Conservation (phyloP, 1,140 invertebrate genomes). For the Leptinotarsa defecta region DNA sequence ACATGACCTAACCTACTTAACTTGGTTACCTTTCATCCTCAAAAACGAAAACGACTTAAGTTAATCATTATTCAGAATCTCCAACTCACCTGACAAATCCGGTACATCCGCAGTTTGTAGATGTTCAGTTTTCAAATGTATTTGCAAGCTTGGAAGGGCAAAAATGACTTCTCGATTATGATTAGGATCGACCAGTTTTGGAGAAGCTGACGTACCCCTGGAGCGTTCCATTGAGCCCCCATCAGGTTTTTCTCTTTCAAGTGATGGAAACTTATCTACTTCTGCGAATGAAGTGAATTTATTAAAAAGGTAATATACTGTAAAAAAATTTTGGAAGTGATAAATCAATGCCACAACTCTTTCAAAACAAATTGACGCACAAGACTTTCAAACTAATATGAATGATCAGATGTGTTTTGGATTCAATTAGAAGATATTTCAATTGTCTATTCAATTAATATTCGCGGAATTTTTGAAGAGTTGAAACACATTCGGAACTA, state of each 20-base stretch:
- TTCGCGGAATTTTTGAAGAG: no score
- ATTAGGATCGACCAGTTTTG: constrained; percentile 76
- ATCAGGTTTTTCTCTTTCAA: constrained; percentile 72
- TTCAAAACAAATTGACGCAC: no score
- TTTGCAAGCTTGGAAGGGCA: constrained; percentile 87
- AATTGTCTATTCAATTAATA: no score
- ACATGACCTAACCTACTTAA: no score
- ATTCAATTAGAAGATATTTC: no score
- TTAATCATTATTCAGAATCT: neutral
- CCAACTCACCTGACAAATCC: constrained; percentile 66
- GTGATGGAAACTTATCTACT: constrained; percentile 85
- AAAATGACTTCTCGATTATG: constrained; percentile 95
- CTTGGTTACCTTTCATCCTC: no score
- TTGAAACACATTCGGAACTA: no score
- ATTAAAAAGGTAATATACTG: neutral
- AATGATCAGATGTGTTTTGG: no score
- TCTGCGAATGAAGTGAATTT: constrained; percentile 62
- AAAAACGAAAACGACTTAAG: neutral
- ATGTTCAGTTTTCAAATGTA: constrained; percentile 93
- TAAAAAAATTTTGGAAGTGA: no score
- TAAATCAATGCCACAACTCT: no score
- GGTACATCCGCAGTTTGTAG: constrained; percentile 74
- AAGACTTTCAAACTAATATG: no score
- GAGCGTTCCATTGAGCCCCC: constrained; percentile 60
- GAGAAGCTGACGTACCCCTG: constrained; percentile 55